Evolutionary conservation across 2,113 vertebrate species (phyloP), one percentile per base, ranked within the genome.

Genomic region (Neolamprologus sp.): DNA sequence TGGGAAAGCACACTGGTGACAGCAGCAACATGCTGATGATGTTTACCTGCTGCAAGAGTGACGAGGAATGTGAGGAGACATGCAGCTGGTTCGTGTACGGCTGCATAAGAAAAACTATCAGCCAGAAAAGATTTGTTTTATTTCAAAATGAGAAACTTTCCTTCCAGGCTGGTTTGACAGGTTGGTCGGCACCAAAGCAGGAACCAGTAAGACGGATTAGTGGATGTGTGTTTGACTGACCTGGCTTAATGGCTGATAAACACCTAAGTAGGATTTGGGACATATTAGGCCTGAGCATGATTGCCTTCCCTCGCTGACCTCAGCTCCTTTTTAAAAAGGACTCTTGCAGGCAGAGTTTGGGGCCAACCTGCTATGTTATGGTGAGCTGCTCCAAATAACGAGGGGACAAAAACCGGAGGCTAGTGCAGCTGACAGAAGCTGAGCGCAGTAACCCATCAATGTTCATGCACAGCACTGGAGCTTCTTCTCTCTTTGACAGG

Each of bases 361-460:
- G 65, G n/a, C 65, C n/a, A 42, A 42, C 35, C 35, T 40, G 35
- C 63, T 40, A 14, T 68, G 10, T 71, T 42, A 71, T 42, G n/a
- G 12, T 71, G 65, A 42, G 65, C 7, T 16, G 35, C 7, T 68
- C 63, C 63, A 23, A 40, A 71, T 71, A n/a, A 71, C 2, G 10
- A 2, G 10, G 65, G 17, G 21, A 45, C 68, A 26, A 73, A 45
- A 45, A 1, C 40, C 2, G 21, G 37, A 45, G n/a, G 37, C 9
- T 71, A 23, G 65, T 42, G 37, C 65, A 71, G 65, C 65, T 42
- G 35, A 73, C 65, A 4, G 21, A 23, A 45, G 65, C 65, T 45
- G 65, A 45, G 65, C 0, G 5, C 68, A 26, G 11, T 17, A 26
- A 17, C 21, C 12, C 12, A 23, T 14, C 65, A 0, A 2, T 71